These are phyloP conservation scores for Ornithoptera alexandrae DNA, from an alignment of 2,888 invertebrate species.

Conservation along the genomic window DNA sequence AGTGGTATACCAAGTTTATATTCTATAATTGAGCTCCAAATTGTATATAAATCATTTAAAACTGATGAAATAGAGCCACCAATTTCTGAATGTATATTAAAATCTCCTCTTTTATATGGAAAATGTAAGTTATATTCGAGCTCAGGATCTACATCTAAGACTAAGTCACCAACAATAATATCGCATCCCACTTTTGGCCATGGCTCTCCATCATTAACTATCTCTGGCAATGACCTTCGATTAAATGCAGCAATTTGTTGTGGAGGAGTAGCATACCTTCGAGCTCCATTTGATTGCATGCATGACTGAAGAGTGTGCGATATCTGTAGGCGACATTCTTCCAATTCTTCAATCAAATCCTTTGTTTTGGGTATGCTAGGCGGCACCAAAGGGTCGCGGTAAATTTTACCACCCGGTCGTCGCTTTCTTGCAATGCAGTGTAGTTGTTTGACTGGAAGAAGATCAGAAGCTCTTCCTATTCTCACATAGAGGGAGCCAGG, in stretches of 20 bases:
- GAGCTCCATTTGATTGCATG: conserved; percentile 89
- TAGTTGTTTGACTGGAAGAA: conserved; percentile 90
- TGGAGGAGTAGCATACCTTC: conserved; percentile 91
- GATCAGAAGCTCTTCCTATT: conserved; percentile 94
- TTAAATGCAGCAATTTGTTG: conserved; percentile 95
- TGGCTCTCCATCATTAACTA: conserved; percentile 76
- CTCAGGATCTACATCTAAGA: conserved; percentile 83
- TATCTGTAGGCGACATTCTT: conserved; percentile 90
- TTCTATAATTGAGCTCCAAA: conserved; percentile 91
- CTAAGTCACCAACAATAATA: conserved; percentile 88
- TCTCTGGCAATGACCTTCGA: conserved; percentile 86
- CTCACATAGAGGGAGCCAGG: conserved; percentile 94
- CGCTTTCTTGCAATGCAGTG: conserved; percentile 91
- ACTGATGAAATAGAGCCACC: conserved; percentile 93
- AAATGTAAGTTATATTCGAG: conserved; percentile 92
- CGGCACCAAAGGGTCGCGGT: conserved; percentile 84
- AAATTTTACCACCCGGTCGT: conserved; percentile 74
- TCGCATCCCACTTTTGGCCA: conserved; percentile 84
- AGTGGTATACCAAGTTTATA: conserved; percentile 87
- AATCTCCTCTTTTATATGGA: conserved; percentile 92
- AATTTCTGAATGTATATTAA: conserved; percentile 90
- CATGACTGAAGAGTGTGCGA: conserved; percentile 93
- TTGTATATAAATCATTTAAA: conserved; percentile 90
- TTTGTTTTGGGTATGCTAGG: conserved; percentile 82
- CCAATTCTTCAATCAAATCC: conserved; percentile 87